phyloP scores from a whole-genome alignment of 2,888 invertebrate genomes.

The Cantharis lateralis region DNA sequence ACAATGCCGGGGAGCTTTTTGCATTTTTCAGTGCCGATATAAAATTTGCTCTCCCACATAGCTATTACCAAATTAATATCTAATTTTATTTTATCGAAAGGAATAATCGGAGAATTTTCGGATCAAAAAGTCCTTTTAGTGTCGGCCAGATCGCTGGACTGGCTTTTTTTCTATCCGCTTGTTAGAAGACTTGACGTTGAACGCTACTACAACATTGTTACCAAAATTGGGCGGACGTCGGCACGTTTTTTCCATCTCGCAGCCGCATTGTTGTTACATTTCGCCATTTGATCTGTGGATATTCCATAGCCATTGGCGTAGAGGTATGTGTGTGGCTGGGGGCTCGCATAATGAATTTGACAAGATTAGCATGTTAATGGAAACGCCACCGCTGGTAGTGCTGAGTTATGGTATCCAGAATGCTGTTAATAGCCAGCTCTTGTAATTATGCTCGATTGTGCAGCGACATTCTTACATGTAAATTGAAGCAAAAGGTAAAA shows the following conservation, averaged over 20 bases:
- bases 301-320: constrained; percentile 25
- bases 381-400: constrained; percentile 24
- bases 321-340: constrained; percentile 21
- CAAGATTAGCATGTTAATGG: constrained; percentile 38
- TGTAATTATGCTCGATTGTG: constrained; percentile 40
- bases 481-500: constrained; percentile 39
- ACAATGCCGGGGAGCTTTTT: not conserved
- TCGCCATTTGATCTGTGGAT: too few relatives aligned
- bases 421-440: constrained; percentile 18
- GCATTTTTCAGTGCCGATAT: not conserved
- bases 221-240: not conserved
- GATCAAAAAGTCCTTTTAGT: not conserved
- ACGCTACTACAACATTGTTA: not conserved
- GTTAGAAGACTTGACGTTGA: not conserved
- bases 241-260: not conserved
- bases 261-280: too few relatives aligned
- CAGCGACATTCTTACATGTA: constrained; percentile 45
- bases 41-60: not conserved
- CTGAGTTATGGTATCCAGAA: constrained; percentile 17
- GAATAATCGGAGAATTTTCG: not conserved
- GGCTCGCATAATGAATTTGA: constrained; percentile 34
- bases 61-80: not conserved
- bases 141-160: not conserved
- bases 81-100: not conserved
- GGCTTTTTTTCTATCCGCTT: not conserved